Conservation (phyloP, 2,797 vertebrate species). For the Neomorphus geoffroyi region DNA sequence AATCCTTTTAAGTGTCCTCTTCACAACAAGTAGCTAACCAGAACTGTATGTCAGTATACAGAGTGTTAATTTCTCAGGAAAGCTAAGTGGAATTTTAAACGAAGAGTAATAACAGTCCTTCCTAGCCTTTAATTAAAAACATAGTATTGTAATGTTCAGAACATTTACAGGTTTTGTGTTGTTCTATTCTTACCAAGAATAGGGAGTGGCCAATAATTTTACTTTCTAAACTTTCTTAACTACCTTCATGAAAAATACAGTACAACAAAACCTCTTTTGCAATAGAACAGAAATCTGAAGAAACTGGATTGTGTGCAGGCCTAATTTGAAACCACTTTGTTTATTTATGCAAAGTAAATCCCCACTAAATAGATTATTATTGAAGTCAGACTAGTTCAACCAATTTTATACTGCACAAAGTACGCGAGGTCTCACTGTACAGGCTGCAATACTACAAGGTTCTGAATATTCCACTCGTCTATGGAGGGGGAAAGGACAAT, state of each 20-base stretch:
- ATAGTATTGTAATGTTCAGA: neutral
- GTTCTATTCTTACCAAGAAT: neutral
- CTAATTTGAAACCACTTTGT: neutral
- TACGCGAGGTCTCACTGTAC: neutral
- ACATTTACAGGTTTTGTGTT: neutral
- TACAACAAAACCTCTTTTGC: neutral
- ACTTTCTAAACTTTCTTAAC: neutral
- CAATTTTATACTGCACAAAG: neutral
- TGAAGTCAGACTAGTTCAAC: neutral
- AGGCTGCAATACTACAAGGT: neutral
- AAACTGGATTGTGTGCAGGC: neutral
- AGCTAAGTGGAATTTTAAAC: neutral
- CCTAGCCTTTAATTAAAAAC: neutral
- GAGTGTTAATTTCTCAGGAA: neutral
- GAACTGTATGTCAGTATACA: neutral
- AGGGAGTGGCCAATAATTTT: neutral
- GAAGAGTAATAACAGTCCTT: neutral
- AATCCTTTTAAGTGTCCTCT: neutral
- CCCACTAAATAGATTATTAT: neutral
- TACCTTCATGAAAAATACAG: neutral
- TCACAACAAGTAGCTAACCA: neutral
- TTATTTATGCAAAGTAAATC: neutral
- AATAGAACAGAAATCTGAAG: neutral
- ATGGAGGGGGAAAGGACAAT: neutral
- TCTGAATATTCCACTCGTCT: neutral